phyloP scores from a whole-genome alignment of 2,797 vertebrate genomes.

The Pseudomugil tenellus region DNA sequence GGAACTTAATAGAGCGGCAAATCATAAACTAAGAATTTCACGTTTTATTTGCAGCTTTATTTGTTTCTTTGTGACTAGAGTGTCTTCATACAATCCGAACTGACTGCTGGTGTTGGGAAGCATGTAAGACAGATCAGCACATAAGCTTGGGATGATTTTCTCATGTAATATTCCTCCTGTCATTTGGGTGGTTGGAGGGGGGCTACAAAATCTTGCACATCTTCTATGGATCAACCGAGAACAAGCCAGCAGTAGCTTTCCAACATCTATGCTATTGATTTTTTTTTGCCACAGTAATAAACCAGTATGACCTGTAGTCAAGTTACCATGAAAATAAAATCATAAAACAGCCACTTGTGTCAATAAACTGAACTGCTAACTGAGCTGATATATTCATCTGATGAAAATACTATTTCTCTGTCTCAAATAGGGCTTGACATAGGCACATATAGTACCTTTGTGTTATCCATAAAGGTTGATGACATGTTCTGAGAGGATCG shows the following conservation, averaged over 20 bases:
- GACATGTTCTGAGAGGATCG: slow-evolving; percentile 69
- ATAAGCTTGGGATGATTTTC: slow-evolving; percentile 12
- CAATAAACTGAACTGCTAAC: slow-evolving; percentile 65
- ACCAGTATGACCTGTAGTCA: slow-evolving; percentile 68
- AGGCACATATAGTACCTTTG: slow-evolving; percentile 40
- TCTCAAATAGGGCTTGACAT: slow-evolving; percentile 60
- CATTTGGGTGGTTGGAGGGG: too few species aligned
- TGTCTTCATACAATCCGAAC: slow-evolving; percentile 23
- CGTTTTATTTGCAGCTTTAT: neutral
- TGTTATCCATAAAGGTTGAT: slow-evolving; percentile 64
- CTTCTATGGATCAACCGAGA: slow-evolving; percentile 60
- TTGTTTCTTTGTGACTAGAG: neutral
- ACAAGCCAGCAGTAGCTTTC: slow-evolving; percentile 49
- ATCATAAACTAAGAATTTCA: slow-evolving; percentile 9
- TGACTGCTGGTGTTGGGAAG: slow-evolving; percentile 14
- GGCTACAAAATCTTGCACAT: slow-evolving; percentile 26
- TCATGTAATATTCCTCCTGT: slow-evolving; percentile 27
- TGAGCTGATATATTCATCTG: slow-evolving; percentile 52
- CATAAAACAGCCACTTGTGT: slow-evolving; percentile 69
- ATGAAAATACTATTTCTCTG: slow-evolving; percentile 55
- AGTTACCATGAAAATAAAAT: slow-evolving; percentile 60
- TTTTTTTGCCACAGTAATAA: slow-evolving; percentile 68
- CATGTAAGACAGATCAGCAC: slow-evolving; percentile 21
- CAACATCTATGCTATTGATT: slow-evolving; percentile 69
- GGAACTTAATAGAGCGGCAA: neutral